Base-by-base conservation (phyloP, 2,888 invertebrate genomes). In the Papilio demoleus region DNA sequence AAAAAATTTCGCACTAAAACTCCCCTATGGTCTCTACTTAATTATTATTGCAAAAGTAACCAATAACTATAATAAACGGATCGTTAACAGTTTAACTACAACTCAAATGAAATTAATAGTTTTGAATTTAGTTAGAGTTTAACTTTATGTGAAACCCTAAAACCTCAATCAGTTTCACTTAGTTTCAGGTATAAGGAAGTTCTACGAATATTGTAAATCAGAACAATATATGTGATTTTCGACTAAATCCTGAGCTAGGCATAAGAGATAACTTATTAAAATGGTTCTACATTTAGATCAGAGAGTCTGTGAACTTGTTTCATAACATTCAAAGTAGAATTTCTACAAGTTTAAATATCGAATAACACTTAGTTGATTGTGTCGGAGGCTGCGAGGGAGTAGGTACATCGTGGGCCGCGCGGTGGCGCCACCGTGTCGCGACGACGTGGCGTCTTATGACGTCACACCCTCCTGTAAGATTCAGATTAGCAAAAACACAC, bases 381-480 rank as follows among this genome's bases (percentile, higher is more conserved):
- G 19, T 36, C 14, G 6, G 36, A 38, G 24, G 19, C 56, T 50
- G 42, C 40, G 22, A 53, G 42, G 53, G 40, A 67, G 40, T 53
- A 67, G 47, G 60, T 58, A 65, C 47, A 50, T 60, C 22, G 61
- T 40, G 31, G 40, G 40, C 14, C n/a, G n/a, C 9, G 5, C 9
- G 11, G n/a, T 12, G 61, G 61, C 67, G 67, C 56, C 64, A 17
- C 22, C 19, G 34, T 14, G 69, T 34, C 69, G 65, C 65, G 69
- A 53, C 65, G 6, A 4, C 0, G 11, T 19, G 69, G 65, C 69
- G 65, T 53, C 65, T 19, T 14, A 36, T 65, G 65, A 69, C 69
- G 69, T 69, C 63, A 68, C 67, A 38, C 67, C 24, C 59, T 34
- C 58, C 40, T n/a, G 24, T 22, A 34, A 56, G 27, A 27, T 31